A percentile compares a stretch with the other conserved stretches of the same genome.
Evolutionary conservation across 2,797 vertebrate species (phyloP).

Genomic region (Siniperca undulata): DNA sequence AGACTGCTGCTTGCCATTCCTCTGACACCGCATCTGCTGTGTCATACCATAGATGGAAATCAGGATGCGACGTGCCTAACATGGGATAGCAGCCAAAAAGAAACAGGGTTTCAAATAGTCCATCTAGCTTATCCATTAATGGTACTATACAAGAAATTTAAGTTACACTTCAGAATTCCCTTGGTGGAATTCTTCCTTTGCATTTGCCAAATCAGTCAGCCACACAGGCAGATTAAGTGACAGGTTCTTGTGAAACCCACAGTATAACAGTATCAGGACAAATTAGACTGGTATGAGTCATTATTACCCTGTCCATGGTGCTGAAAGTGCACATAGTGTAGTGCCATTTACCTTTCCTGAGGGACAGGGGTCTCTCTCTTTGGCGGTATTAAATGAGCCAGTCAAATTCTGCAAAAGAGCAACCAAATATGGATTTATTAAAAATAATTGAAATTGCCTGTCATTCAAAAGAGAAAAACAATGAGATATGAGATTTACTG

Average conservation of each 20-base stretch:
- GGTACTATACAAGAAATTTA: background rate
- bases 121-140: background rate
- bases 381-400: constrained; percentile 52
- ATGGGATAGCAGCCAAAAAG: constrained; percentile 3
- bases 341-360: constrained; percentile 79
- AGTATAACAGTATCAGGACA: background rate
- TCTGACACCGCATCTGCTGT: constrained; percentile 75
- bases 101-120: background rate
- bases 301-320: constrained; percentile 71
- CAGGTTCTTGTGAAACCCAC: background rate
- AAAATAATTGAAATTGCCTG: background rate
- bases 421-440: background rate
- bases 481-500: background rate
- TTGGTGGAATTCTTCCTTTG: background rate
- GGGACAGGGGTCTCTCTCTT: constrained; percentile 79
- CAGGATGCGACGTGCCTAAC: constrained; percentile 77
- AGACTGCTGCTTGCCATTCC: constrained; percentile 38
- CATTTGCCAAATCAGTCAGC: background rate
- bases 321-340: constrained; percentile 49
- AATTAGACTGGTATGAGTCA: background rate
- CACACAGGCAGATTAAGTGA: background rate
- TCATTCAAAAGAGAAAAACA: background rate
- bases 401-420: constrained; percentile 81
- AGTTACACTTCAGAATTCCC: background rate
- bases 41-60: constrained; percentile 81